Base-by-base conservation (phyloP, 1,140 invertebrate species). In the Pissodes strobi region DNA sequence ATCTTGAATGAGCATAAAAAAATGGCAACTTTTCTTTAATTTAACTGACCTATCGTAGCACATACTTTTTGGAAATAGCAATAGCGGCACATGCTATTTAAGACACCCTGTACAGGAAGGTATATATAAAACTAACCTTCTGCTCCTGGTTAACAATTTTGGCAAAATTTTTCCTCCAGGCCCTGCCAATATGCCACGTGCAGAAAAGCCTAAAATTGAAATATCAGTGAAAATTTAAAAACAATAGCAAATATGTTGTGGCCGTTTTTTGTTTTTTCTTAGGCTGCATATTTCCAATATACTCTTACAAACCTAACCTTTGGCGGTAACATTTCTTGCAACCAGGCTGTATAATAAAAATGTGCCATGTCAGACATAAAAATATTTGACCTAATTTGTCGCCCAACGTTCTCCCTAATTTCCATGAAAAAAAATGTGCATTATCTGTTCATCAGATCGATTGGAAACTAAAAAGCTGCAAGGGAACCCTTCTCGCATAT, bases 331-430 rank as follows among this genome's bases (percentile, higher is more conserved):
- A 69, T 69, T 6, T 66, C 37, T 23, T 43, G n/a, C n/a, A n/a
- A n/a, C 63, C 63, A 69, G 9, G 58, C 48, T 46, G 64, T 66
- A 41, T 37, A 69, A 34, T 22, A 53, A 2, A 15, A 22, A 0
- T 69, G 27, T 0, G 52, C 45, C 49, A 66, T 59, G 23, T 63
- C 67, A 8, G 58, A 58, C 59, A 63, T 69, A 21, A 66, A 63
- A 12, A 49, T 41, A 19, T 57, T 15, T 12, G 55, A 55, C n/a
- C 10, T 48, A n/a, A 67, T 27, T 17, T 23, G 0, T 23, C 12
- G 8, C 41, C 52, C 46, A 25, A 62, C 17, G 0, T 49, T 10
- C 23, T 66, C 37, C n/a, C 34, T 61, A 25, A 69, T 19, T 23
- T 21, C 1, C 8, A n/a, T 38, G 3, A 65, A 68, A 56, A 65